Percentiles rank a stretch among this genome's conserved stretches.
Conservation (phyloP, 2,888 invertebrate species). For the Hirtodrosophila trivittata region DNA sequence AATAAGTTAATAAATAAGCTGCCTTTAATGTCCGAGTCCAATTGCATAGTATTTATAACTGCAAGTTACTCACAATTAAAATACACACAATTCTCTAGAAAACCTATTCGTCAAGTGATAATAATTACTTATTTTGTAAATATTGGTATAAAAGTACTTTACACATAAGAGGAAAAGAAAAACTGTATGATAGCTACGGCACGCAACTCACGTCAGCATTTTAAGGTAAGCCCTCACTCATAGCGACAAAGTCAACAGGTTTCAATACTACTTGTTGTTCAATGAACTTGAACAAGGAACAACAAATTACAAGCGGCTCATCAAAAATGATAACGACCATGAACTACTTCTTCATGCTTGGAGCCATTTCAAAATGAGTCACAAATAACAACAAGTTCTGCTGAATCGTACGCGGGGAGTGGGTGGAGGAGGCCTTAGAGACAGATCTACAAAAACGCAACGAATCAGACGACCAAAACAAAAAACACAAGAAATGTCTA, state of each 20-base stretch:
- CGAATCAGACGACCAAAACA: slow-evolving; percentile 64
- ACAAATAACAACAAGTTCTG: not conserved
- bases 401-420: not conserved
- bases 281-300: slow-evolving; percentile 63
- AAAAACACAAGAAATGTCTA: slow-evolving; percentile 22
- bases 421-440: not conserved
- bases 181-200: slow-evolving; percentile 38
- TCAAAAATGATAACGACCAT: slow-evolving; percentile 40
- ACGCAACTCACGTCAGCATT: slow-evolving; percentile 41
- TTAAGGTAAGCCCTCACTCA: slow-evolving; percentile 14
- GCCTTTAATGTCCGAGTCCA: too few relatives aligned
- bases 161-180: slow-evolving; percentile 43
- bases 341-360: slow-evolving; percentile 35
- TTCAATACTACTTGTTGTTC: slow-evolving; percentile 41
- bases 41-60: too few relatives aligned
- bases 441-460: slow-evolving; percentile 31
- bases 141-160: slow-evolving; percentile 55
- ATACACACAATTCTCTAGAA: too few relatives aligned
- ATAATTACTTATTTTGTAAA: slow-evolving; percentile 31
- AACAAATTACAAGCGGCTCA: slow-evolving; percentile 23
- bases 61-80: too few relatives aligned
- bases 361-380: slow-evolving; percentile 16
- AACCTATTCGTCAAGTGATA: too few relatives aligned
- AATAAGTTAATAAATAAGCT: too few relatives aligned
- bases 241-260: slow-evolving; percentile 68